A percentile compares a stretch with the other conserved stretches of the same genome.
Conservation (phyloP, 1,140 invertebrate genomes). For the Chrysopa pallens region DNA sequence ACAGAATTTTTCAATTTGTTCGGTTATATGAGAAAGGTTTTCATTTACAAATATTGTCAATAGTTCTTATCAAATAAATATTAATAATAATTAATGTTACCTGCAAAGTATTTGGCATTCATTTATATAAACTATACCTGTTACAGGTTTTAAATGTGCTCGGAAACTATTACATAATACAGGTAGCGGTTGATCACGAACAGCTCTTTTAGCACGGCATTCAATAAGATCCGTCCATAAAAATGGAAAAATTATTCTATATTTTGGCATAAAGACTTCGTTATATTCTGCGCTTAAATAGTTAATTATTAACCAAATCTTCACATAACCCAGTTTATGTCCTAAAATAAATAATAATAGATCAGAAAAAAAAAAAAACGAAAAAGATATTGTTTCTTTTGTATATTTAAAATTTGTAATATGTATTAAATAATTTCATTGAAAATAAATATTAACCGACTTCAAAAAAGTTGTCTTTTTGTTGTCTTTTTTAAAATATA, state of each 20-base stretch:
- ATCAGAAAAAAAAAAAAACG: no score
- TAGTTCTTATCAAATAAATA: no score
- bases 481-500: no score
- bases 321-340: constrained; percentile 46
- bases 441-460: no score
- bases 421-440: no score
- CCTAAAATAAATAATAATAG: constrained; percentile 20
- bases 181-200: constrained; percentile 36
- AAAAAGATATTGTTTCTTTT: no score
- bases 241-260: constrained; percentile 49
- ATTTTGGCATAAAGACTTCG: constrained; percentile 29
- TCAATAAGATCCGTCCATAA: constrained; percentile 35
- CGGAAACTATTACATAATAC: constrained; percentile 42
- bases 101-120: constrained; percentile 36
- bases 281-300: constrained; percentile 19
- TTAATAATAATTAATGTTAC: constrained; percentile 19
- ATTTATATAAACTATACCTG: constrained; percentile 36
- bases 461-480: no score
- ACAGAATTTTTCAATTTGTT: no score
- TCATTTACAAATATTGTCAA: no score
- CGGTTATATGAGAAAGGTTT: no score
- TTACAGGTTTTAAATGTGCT: constrained; percentile 38
- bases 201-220: constrained; percentile 40
- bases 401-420: no score
- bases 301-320: constrained; percentile 49